Evolutionary conservation across 2,888 invertebrate species (phyloP).

Genomic region (Caenorhabditis angaria): DNA sequence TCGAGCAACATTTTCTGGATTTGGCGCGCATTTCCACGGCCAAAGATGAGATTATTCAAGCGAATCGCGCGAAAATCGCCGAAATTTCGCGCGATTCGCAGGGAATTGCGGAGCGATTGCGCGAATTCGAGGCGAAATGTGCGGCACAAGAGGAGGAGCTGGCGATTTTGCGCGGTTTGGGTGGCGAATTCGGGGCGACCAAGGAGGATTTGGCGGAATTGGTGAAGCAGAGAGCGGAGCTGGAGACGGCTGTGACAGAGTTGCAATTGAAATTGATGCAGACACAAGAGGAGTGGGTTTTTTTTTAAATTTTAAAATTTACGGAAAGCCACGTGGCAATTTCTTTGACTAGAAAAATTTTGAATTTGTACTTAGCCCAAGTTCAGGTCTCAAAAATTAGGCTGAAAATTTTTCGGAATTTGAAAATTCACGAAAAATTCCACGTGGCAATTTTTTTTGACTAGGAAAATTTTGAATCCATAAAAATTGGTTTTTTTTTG

Average conservation of each 20-base stretch:
- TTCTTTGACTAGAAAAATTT: too few relatives aligned
- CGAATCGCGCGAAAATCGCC: constrained; percentile 55
- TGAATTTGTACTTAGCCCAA: too few relatives aligned
- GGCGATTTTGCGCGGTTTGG: constrained; percentile 48
- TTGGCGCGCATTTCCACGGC: constrained; percentile 63
- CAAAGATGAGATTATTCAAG: constrained; percentile 66
- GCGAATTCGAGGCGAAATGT: constrained; percentile 11
- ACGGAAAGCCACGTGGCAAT: too few relatives aligned
- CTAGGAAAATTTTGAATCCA: too few relatives aligned
- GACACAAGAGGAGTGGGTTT: constrained; percentile 25
- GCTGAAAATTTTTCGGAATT: too few relatives aligned
- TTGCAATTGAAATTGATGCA: constrained; percentile 31
- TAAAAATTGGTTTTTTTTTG: too few relatives aligned
- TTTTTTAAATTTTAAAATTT: background rate
- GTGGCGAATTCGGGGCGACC: constrained; percentile 47
- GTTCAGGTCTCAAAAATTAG: too few relatives aligned
- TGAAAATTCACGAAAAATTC: too few relatives aligned
- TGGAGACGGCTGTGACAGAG: constrained; percentile 22
- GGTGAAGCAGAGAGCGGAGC: constrained; percentile 20
- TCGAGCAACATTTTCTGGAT: constrained; percentile 68
- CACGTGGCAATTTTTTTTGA: too few relatives aligned
- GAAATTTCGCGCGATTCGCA: constrained; percentile 20
- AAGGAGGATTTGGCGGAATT: constrained; percentile 29
- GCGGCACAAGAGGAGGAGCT: constrained; percentile 52
- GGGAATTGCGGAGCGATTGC: constrained; percentile 42